Conservation (phyloP, 2,888 invertebrate genomes). For the Silvanus unidentatus region DNA sequence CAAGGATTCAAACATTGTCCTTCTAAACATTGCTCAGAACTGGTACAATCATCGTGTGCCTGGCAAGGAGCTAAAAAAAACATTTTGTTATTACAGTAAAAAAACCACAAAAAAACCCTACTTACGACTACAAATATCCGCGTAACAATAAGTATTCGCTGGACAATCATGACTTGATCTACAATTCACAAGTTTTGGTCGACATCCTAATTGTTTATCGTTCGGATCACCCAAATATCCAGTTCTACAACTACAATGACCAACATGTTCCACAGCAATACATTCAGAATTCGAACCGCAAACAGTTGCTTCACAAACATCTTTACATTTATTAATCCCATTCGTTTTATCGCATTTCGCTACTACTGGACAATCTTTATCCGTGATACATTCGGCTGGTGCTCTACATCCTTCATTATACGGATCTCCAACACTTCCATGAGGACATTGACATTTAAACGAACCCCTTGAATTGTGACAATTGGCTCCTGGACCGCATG, state of each 20-base stretch:
- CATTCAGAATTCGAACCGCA: conserved; percentile 86
- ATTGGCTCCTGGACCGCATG: conserved; percentile 73
- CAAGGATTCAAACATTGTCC: conserved; percentile 82
- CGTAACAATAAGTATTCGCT: conserved; percentile 74
- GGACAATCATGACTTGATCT: conserved; percentile 67
- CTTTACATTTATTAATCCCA: conserved; percentile 73
- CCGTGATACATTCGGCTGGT: conserved; percentile 73
- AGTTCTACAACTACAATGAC: conserved; percentile 69
- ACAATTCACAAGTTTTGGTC: conserved; percentile 68
- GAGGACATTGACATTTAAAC: conserved; percentile 73
- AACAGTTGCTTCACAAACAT: conserved; percentile 69
- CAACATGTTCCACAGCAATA: conserved; percentile 65
- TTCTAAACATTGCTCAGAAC: conserved; percentile 71
- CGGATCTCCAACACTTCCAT: conserved; percentile 77
- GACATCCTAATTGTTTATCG: conserved; percentile 65
- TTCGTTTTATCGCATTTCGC: conserved; percentile 70
- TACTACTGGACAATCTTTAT: conserved; percentile 73
- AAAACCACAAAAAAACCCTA: conserved; percentile 26
- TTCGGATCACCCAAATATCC: conserved; percentile 75
- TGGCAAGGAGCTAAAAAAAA: conserved; percentile 56
- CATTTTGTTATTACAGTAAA: conserved; percentile 44
- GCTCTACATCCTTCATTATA: conserved; percentile 76
- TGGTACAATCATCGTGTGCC: conserved; percentile 71
- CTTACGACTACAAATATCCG: conserved; percentile 71
- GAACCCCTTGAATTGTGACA: conserved; percentile 77